These are phyloP conservation scores for Cheilosia vulpina DNA, from an alignment of 2,888 invertebrate genomes.

Conservation along the genomic window DNA sequence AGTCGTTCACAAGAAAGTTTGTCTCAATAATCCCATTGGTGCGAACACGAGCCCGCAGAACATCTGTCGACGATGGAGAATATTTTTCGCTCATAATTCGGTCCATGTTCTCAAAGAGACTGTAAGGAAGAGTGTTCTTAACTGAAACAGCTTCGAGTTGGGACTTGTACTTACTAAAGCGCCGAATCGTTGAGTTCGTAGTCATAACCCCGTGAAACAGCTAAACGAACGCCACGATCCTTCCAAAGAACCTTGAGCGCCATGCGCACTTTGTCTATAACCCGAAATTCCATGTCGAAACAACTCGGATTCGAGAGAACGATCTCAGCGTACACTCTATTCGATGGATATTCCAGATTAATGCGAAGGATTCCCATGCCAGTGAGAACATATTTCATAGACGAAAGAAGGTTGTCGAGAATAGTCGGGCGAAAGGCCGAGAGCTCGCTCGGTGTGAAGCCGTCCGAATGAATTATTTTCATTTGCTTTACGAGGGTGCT, in stretches of 20 bases:
- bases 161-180: conserved; percentile 85
- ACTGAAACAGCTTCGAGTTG: not conserved
- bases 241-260: conserved; percentile 86
- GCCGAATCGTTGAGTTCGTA: conserved; percentile 88
- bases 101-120: conserved; percentile 88
- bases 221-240: conserved; percentile 86
- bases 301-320: conserved; percentile 84
- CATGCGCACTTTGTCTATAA: conserved; percentile 84
- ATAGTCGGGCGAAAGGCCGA: conserved; percentile 87
- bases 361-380: conserved; percentile 87
- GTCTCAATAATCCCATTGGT: conserved; percentile 89
- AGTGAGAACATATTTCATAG: conserved; percentile 88
- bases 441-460: conserved; percentile 86
- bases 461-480: conserved; percentile 88
- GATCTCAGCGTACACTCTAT: conserved; percentile 85
- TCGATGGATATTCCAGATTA: conserved; percentile 86
- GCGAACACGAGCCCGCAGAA: conserved; percentile 86
- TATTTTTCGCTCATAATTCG: conserved; percentile 87
- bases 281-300: conserved; percentile 85
- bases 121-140: conserved; percentile 76
- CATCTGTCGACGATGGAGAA: conserved; percentile 87
- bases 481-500: conserved; percentile 88
- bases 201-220: conserved; percentile 87
- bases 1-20: conserved; percentile 86
- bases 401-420: conserved; percentile 87